Evolutionary conservation across 2,113 vertebrate genomes (phyloP).

Genomic region (Hydrochoerus hydrochaeris): DNA sequence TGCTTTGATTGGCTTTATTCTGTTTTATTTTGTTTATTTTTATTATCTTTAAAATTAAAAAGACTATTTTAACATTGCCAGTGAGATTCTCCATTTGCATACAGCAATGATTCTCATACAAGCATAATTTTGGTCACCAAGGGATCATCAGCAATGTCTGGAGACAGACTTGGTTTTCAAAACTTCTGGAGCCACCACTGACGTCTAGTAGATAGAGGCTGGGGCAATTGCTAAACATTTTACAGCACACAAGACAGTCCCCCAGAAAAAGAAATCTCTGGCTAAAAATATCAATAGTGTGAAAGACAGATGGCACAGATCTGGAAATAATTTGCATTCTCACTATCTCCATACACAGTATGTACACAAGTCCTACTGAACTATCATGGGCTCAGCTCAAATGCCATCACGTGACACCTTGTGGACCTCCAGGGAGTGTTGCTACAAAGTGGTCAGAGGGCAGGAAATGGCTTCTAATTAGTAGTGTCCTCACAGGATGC

Average conservation of each 20-base stretch:
- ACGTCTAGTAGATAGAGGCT: neutral
- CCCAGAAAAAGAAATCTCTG: neutral
- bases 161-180: neutral
- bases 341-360: conserved; percentile 36
- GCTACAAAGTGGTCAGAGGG: conserved; percentile 80
- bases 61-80: neutral
- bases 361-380: conserved; percentile 24
- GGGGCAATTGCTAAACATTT: neutral
- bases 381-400: conserved; percentile 53
- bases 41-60: neutral
- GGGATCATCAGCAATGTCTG: neutral
- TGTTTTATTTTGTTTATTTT: no score
- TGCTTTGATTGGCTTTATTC: no score
- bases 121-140: neutral
- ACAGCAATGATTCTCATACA: neutral
- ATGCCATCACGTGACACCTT: conserved; percentile 14
- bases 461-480: conserved; percentile 84
- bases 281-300: neutral
- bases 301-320: conserved; percentile 21
- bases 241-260: neutral
- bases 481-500: conserved; percentile 79
- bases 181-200: neutral
- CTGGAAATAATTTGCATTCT: conserved; percentile 77
- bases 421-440: conserved; percentile 67
- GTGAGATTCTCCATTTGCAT: neutral